Evolutionary conservation across 2,888 invertebrate species (phyloP).

Genomic region (Chymomyza amoena): DNA sequence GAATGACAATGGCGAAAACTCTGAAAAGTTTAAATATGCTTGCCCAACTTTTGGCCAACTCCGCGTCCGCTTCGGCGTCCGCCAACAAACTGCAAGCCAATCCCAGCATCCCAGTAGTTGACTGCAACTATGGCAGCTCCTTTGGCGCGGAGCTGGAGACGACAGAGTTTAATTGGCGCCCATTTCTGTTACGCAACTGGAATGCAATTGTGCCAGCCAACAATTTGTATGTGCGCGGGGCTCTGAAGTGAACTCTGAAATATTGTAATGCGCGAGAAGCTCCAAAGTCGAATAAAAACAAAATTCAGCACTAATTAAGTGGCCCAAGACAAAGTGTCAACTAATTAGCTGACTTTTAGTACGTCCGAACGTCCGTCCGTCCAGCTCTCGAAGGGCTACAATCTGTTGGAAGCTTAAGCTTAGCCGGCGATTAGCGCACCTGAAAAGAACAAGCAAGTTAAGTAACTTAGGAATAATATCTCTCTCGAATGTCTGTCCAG

Average conservation of each 20-base stretch:
- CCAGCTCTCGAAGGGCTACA: constrained; percentile 10
- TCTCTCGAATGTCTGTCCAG: not conserved
- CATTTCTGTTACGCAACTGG: constrained; percentile 71
- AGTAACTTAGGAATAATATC: constrained; percentile 21
- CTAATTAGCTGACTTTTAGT: constrained; percentile 59
- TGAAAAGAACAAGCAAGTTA: constrained; percentile 29
- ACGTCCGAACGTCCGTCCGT: constrained; percentile 19
- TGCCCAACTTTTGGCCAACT: constrained; percentile 52
- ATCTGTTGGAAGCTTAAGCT: constrained; percentile 32
- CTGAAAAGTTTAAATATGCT: constrained; percentile 63
- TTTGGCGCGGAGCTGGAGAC: constrained; percentile 21
- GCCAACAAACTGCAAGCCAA: not conserved
- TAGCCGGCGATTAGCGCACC: constrained; percentile 68
- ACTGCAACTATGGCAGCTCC: not conserved
- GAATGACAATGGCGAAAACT: constrained; percentile 27
- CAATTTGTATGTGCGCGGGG: constrained; percentile 67
- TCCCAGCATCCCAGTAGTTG: not conserved
- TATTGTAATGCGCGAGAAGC: constrained; percentile 1
- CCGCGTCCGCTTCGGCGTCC: constrained; percentile 32
- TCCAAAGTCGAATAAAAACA: constrained; percentile 12
- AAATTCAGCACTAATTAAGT: constrained; percentile 59
- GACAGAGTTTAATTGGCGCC: constrained; percentile 68
- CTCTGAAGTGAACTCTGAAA: constrained; percentile 50
- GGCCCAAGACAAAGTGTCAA: constrained; percentile 67
- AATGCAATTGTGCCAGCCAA: constrained; percentile 66